These are phyloP conservation scores for Macrocentrus cingulum DNA, from an alignment of 1,140 invertebrate genomes.

Conservation along the genomic window DNA sequence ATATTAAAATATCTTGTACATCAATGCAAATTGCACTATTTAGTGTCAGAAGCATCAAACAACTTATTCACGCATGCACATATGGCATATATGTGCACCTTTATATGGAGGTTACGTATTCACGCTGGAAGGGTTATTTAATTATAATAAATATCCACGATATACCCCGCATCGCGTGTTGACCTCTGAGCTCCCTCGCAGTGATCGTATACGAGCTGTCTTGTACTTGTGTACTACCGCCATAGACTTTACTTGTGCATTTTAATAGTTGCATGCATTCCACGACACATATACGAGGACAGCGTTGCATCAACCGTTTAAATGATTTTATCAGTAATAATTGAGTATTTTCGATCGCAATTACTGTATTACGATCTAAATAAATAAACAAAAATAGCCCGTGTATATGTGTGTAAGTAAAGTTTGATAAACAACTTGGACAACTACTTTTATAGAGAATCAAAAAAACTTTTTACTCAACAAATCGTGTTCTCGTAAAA, in stretches of 20 bases:
- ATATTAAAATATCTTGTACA: too few species aligned
- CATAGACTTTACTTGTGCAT: constrained; percentile 6
- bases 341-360: too few species aligned
- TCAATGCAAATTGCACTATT: too few species aligned
- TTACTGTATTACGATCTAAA: too few species aligned
- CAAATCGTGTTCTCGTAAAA: constrained; percentile 6
- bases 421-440: too few species aligned
- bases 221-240: not conserved
- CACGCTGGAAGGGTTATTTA: constrained; percentile 23
- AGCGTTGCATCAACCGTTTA: not conserved
- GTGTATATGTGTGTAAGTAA: too few species aligned
- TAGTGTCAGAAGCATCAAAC: too few species aligned
- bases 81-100: not conserved
- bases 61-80: not conserved
- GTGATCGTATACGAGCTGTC: not conserved
- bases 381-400: too few species aligned
- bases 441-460: too few species aligned
- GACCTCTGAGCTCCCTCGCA: constrained; percentile 12
- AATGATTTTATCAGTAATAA: too few species aligned
- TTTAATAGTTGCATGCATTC: constrained; percentile 20
- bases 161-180: constrained; percentile 11
- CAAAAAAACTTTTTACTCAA: constrained; percentile 16
- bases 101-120: not conserved
- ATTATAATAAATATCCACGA: constrained; percentile 33
- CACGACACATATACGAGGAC: constrained; percentile 5